phyloP scores from a whole-genome alignment of 2,113 vertebrate genomes.

The Oreochromis niloticus region DNA sequence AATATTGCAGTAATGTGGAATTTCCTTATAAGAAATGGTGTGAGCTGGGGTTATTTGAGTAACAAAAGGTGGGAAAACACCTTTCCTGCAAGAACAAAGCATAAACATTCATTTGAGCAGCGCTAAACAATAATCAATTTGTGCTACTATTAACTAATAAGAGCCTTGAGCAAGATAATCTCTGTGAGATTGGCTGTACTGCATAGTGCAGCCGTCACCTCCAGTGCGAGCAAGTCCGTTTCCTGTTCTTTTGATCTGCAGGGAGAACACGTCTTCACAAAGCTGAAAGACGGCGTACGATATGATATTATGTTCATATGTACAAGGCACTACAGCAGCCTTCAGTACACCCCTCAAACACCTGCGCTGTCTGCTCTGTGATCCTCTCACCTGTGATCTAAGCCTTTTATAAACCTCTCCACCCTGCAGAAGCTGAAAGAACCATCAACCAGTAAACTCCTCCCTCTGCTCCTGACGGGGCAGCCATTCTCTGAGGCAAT shows the following conservation, averaged over 20 bases:
- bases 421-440: conserved; percentile 45
- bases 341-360: conserved; percentile 55
- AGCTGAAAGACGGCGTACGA: conserved; percentile 30
- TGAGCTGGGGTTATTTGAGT: conserved; percentile 5
- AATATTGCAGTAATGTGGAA: neutral
- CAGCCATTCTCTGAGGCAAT: conserved; percentile 55
- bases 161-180: conserved; percentile 45
- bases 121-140: conserved; percentile 59
- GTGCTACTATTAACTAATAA: conserved; percentile 54
- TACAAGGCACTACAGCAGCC: conserved; percentile 34
- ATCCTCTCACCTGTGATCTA: conserved; percentile 72
- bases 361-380: conserved; percentile 67
- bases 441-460: conserved; percentile 48
- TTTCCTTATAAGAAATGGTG: conserved; percentile 3
- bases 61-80: conserved; percentile 50
- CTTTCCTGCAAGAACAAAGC: conserved; percentile 23
- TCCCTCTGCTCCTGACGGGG: conserved; percentile 41
- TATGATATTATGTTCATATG: conserved; percentile 37
- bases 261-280: conserved; percentile 36
- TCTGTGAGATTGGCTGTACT: conserved; percentile 47
- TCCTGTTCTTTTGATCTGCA: conserved; percentile 56
- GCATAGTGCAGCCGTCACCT: neutral
- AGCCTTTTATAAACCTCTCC: conserved; percentile 63
- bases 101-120: conserved; percentile 61
- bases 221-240: conserved; percentile 10